Evolutionary conservation across 2,113 vertebrate genomes (phyloP).

Genomic region (Tautogolabrus adspersus): DNA sequence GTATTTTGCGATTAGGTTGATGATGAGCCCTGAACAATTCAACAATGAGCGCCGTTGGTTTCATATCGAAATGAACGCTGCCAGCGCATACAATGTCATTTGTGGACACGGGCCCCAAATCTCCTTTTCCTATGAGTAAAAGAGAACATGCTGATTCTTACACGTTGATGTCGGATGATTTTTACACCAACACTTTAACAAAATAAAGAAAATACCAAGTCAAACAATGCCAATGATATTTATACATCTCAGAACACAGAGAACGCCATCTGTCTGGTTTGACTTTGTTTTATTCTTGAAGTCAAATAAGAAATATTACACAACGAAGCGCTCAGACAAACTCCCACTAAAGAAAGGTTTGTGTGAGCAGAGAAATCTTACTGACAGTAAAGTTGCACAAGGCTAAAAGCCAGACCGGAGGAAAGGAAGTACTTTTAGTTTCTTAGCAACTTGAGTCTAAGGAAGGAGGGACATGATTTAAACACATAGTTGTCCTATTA

Average conservation of each 20-base stretch:
- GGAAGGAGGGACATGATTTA: background rate
- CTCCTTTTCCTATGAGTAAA: background rate
- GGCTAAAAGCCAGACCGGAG: conserved; percentile 11
- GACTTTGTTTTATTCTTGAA: background rate
- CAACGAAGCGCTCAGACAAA: background rate
- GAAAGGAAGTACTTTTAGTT: conserved; percentile 11
- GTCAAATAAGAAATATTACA: background rate
- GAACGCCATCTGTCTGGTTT: background rate
- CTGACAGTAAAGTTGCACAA: conserved; percentile 16
- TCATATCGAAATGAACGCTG: no score
- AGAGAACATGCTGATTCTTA: no score
- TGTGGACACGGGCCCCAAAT: background rate
- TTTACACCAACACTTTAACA: no score
- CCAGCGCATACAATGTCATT: background rate
- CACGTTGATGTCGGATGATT: no score
- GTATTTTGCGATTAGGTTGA: no score
- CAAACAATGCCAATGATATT: background rate
- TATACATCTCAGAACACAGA: background rate
- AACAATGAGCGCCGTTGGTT: no score
- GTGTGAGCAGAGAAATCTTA: background rate
- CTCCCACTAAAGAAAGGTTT: background rate
- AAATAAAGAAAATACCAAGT: background rate
- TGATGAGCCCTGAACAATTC: no score
- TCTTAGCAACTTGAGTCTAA: conserved; percentile 2
- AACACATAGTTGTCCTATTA: background rate